A percentile compares a stretch with the other conserved stretches of the same genome.
These are phyloP conservation scores for Diarsia rubi DNA, from an alignment of 2,888 invertebrate species.

Conservation along the genomic window DNA sequence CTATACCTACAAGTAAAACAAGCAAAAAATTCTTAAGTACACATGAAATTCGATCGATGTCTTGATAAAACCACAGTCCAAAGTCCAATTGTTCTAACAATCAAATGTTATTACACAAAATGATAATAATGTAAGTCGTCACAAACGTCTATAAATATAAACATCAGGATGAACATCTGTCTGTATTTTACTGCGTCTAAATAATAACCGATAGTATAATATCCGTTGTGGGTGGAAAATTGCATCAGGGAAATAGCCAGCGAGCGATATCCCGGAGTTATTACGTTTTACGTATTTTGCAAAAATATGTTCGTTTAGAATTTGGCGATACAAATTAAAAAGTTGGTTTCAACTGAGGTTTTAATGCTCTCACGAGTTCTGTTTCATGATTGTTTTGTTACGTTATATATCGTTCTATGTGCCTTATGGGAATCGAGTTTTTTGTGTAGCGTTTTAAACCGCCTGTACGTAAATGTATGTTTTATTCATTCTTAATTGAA, in stretches of 20 bases:
- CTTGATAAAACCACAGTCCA: slow-evolving; percentile 6
- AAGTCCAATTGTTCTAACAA: slow-evolving; percentile 35
- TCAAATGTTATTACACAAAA: slow-evolving; percentile 53
- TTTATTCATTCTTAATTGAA: slow-evolving; percentile 11
- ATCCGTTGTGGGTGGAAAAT: slow-evolving; percentile 71
- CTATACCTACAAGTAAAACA: neutral
- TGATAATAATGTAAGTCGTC: slow-evolving; percentile 64
- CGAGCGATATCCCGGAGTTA: slow-evolving; percentile 46
- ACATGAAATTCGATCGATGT: neutral
- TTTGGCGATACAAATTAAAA: slow-evolving; percentile 37
- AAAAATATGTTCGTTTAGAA: slow-evolving; percentile 34
- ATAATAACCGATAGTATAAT: slow-evolving; percentile 65
- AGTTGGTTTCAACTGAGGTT: slow-evolving; percentile 25
- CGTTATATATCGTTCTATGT: slow-evolving; percentile 15
- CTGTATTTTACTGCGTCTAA: slow-evolving; percentile 67
- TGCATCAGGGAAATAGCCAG: slow-evolving; percentile 76
- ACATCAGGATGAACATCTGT: slow-evolving; percentile 67
- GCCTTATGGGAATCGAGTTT: slow-evolving; percentile 9
- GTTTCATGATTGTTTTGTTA: slow-evolving; percentile 28
- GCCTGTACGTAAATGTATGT: neutral
- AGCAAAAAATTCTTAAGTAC: neutral
- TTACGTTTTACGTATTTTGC: slow-evolving; percentile 45
- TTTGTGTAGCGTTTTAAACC: slow-evolving; percentile 1
- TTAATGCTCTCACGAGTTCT: slow-evolving; percentile 21
- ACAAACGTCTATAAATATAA: slow-evolving; percentile 64